phyloP scores from a whole-genome alignment of 2,113 vertebrate species.

The Odocoileus virginianus region DNA sequence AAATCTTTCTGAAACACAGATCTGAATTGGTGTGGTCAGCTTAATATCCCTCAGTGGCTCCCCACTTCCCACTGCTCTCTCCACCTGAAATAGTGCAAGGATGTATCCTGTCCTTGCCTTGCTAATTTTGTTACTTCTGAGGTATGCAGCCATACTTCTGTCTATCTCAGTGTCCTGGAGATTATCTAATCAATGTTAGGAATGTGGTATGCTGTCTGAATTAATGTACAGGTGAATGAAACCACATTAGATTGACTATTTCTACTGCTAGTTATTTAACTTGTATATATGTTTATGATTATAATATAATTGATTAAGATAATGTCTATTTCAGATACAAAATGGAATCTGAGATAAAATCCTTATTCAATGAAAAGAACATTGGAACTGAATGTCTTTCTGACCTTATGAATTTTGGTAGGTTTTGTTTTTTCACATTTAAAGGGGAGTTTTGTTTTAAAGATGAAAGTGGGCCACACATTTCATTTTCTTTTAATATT shows the following conservation, averaged over 20 bases:
- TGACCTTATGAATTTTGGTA: constrained; percentile 79
- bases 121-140: neutral
- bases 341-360: constrained; percentile 84
- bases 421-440: constrained; percentile 59
- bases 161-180: neutral
- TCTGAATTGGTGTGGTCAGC: neutral
- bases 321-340: constrained; percentile 83
- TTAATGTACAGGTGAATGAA: neutral
- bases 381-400: constrained; percentile 71
- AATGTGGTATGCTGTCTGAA: neutral
- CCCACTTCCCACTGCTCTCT: neutral
- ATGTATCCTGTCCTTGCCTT: neutral
- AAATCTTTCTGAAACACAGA: neutral
- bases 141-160: neutral
- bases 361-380: constrained; percentile 80
- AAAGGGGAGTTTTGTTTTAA: neutral
- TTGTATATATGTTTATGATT: neutral
- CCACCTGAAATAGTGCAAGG: neutral
- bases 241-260: neutral
- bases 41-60: neutral
- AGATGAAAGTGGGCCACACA: neutral
- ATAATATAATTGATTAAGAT: constrained; percentile 5
- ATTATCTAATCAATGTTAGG: neutral
- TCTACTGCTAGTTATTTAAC: neutral
- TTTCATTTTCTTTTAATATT: constrained; percentile 1